Evolutionary conservation across 2,888 invertebrate species (phyloP).

Genomic region (Papilio gigon): DNA sequence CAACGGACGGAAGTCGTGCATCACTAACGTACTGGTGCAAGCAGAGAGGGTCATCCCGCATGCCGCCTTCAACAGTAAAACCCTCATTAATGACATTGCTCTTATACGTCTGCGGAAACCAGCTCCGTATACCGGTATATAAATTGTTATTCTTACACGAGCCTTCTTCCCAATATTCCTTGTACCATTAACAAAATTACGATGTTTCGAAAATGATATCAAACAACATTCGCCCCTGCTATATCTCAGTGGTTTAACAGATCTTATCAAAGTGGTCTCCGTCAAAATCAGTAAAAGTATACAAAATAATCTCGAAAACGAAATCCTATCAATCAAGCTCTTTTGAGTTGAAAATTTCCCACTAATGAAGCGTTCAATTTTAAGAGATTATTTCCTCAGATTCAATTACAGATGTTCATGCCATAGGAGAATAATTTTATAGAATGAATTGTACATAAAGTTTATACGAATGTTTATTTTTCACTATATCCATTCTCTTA

Average conservation of each 20-base stretch:
- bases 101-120: slow-evolving; percentile 60
- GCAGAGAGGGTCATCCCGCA: slow-evolving; percentile 61
- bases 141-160: no score
- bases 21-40: slow-evolving; percentile 63
- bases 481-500: not conserved
- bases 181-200: no score
- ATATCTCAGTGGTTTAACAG: no score
- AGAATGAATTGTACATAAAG: not conserved
- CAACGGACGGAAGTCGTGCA: slow-evolving; percentile 53
- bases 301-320: not conserved
- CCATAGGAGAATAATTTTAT: not conserved
- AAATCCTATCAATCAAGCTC: slow-evolving; percentile 12
- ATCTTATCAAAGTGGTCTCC: not conserved
- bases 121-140: slow-evolving; percentile 70
- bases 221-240: no score
- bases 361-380: not conserved
- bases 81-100: slow-evolving; percentile 70
- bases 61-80: slow-evolving; percentile 61
- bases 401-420: not conserved
- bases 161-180: no score
- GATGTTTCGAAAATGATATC: no score
- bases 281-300: not conserved
- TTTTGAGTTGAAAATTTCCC: not conserved
- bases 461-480: not conserved
- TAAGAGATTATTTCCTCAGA: slow-evolving; percentile 4